Evolutionary conservation across 2,113 vertebrate genomes (phyloP).

Genomic region (Gobiocypris rarus): DNA sequence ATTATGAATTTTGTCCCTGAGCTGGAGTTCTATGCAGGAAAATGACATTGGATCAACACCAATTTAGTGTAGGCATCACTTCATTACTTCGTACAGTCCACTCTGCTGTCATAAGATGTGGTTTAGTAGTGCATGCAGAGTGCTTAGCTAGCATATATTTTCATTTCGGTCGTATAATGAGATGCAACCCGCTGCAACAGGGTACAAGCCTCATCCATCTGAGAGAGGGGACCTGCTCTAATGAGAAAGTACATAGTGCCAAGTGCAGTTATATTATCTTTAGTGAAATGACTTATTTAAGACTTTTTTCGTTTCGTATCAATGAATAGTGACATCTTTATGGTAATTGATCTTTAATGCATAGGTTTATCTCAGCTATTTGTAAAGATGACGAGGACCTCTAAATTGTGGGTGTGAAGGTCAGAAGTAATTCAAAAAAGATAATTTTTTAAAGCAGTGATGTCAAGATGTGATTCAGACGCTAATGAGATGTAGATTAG

Average conservation of each 20-base stretch:
- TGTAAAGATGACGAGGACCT: background rate
- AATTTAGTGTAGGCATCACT: constrained; percentile 35
- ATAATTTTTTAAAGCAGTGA: background rate
- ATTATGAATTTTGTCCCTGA: background rate
- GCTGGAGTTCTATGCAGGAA: background rate
- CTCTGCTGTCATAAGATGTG: constrained; percentile 26
- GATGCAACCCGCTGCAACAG: constrained; percentile 45
- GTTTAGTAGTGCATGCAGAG: constrained; percentile 17
- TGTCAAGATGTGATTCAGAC: background rate
- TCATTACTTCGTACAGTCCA: constrained; percentile 27
- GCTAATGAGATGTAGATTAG: constrained; percentile 23
- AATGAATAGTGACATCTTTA: background rate
- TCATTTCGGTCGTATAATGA: constrained; percentile 57
- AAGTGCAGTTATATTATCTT: constrained; percentile 52
- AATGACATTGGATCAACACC: constrained; percentile 34
- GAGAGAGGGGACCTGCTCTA: constrained; percentile 44
- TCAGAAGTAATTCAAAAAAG: constrained; percentile 12
- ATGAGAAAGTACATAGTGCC: constrained; percentile 55
- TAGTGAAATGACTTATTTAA: constrained; percentile 46
- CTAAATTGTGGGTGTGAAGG: background rate
- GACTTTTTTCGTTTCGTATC: constrained; percentile 5
- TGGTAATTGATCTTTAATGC: constrained; percentile 14
- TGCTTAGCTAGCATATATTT: constrained; percentile 56
- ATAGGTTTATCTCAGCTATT: background rate
- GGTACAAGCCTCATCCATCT: constrained; percentile 54